Base-by-base conservation (phyloP, 2,113 vertebrate genomes). In the Narcine bancroftii region DNA sequence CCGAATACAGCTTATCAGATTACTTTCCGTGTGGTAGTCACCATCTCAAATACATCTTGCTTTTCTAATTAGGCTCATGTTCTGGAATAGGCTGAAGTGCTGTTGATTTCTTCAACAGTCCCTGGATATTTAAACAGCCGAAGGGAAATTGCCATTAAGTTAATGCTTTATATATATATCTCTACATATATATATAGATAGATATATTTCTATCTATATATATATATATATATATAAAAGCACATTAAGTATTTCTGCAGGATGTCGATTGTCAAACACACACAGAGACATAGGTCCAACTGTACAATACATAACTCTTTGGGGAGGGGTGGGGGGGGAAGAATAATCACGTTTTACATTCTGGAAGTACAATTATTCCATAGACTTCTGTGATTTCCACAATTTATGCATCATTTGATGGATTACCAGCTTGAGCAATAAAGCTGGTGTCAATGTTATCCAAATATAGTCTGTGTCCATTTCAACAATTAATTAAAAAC, bases 1-100 rank as follows among this genome's bases (percentile, higher is more conserved):
- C 81, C 29, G 76, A 26, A 15, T 79, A 47, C 81, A 85, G 81
- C 53, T 85, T 50, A 85, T 85, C 81, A 63, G 53, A 60, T 85
- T 85, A 56, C 11, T 56, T 56, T 85, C 50, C 60, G 81, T 36
- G n/a, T 60, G 81, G 21, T 60, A n/a, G 15, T 60, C 53, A 36
- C 53, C 36, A 87, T 60, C 81, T 87, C 50, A 36, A 36, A 87
- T 87, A 36, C n/a, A 60, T 87, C 81, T 87, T 33, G n/a, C 53
- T n/a, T 87, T 42, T 45, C 36, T 87, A 87, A 87, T 87, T 60
- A 63, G 53, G 60, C 53, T 87, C 3, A 24, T 15, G 56, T 60
- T 87, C 81, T 60, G 53, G 15, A 21, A n/a, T 60, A n/a, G 36
- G 21, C 81, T 63, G 53, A 56, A 87, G 81, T 60, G 53, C 0